Base-by-base conservation (phyloP, 2,888 invertebrate species). In the Amblyteles armatorius region DNA sequence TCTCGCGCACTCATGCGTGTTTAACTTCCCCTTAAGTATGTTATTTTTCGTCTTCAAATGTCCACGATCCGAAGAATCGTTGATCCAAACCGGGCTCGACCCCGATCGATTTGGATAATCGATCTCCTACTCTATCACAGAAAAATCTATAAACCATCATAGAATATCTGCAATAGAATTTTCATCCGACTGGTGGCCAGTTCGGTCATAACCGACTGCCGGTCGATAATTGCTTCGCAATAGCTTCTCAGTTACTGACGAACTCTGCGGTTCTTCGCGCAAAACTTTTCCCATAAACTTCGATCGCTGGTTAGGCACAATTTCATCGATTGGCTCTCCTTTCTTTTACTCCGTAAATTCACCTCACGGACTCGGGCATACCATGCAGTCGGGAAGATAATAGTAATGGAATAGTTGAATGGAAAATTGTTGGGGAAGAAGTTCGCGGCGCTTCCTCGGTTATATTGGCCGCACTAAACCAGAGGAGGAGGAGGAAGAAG, bases 401-500 rank as follows among this genome's bases (percentile, higher is more conserved):
- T 44, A 44, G 44, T 44, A 44, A 44, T 44, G 22, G 57, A 22
- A 16, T 52, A 65, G 22, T 40, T 19, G 52, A 79, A 71, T 71
- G 36, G 33, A 72, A 65, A 72, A 72, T 65, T 29, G 36, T 52
- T 11, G 22, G 19, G 22, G 48, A 44, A 9, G 13, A 22, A 55
- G 52, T 52, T 67, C 13, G 50, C 40, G 72, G 52, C 65, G 60
- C 71, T 73, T 55, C 67, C 29, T 55, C 67, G 55, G 40, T 72
- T 79, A 72, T 72, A 50, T 65, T 65, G 71, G 33, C 50, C 48
- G 36, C 33, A 60, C 52, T 72, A 22, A 33, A 33, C 50, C 33
- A 65, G 40, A 40, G 44, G 65, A 63, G 3, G 36, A 63, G 63
- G 50, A 33, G 50, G 65, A 76, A 65, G 33, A 26, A 19, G 50